Evolutionary conservation across 1,140 invertebrate species (phyloP).

Genomic region (Melitaea cinxia): DNA sequence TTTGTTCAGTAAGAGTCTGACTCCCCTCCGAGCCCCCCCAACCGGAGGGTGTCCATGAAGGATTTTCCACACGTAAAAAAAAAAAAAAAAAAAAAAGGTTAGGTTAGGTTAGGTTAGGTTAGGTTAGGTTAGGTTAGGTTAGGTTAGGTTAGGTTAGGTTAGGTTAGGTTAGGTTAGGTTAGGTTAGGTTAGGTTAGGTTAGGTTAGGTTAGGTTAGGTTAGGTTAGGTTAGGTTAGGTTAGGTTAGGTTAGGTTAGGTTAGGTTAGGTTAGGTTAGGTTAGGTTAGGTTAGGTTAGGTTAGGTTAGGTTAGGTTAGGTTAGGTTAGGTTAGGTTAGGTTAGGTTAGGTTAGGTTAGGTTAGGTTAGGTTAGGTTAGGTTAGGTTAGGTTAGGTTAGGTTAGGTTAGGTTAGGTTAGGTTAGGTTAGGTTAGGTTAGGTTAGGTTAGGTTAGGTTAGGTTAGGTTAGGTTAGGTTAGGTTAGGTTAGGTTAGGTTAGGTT

Average conservation of each 20-base stretch:
- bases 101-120: conserved; percentile 15
- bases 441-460: conserved; percentile 23
- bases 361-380: conserved; percentile 23
- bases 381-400: conserved; percentile 23
- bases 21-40: too few species aligned
- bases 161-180: conserved; percentile 31
- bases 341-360: conserved; percentile 23
- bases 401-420: conserved; percentile 23
- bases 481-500: conserved; percentile 23
- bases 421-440: conserved; percentile 23
- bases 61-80: too few species aligned
- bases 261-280: conserved; percentile 30
- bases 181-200: conserved; percentile 23
- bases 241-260: conserved; percentile 22
- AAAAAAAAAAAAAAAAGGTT: too few species aligned
- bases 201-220: conserved; percentile 22
- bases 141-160: conserved; percentile 29
- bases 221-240: conserved; percentile 23
- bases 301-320: conserved; percentile 23
- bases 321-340: conserved; percentile 23
- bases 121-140: conserved; percentile 16
- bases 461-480: conserved; percentile 23
- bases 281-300: conserved; percentile 24
- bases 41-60: too few species aligned
- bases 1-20: too few species aligned